Evolutionary conservation across 2,113 vertebrate genomes (phyloP), one percentile per base, ranked within the genome.

Genomic region (Bubalus kerabau): DNA sequence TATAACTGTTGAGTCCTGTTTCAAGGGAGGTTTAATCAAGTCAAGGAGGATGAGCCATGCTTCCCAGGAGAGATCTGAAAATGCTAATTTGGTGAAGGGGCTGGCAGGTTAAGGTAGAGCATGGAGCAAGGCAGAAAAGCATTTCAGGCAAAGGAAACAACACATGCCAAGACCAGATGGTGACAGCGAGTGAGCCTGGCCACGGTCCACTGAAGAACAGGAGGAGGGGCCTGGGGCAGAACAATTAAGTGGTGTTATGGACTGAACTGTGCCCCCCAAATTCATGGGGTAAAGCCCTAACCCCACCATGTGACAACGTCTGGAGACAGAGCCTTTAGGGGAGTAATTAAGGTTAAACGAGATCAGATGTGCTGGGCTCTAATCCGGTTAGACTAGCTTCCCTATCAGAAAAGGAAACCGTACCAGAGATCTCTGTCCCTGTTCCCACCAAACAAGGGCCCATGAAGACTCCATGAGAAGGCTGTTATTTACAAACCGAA

Each of bases 11-110:
- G n/a, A 80, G 23, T 91, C 43, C 62, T 88, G 23, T 74, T 94
- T 86, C 67, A 24, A 89, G 50, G n/a, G 67, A 67, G 4, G 36
- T 90, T 92, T 67, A 93, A 50, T 93, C 4, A 87, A 80, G 17
- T 67, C 21, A 40, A 36, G 67, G 24, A 81, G 43, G n/a, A 46
- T 48, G 60, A 43, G 19, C 10, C 50, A 46, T 32, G 17, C 28
- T 52, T 94, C 40, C 24, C 67, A 26, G 12, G 23, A 56, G 24
- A 52, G 11, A 82, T 48, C 19, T n/a, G 4, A 81, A 32, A 6
- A 52, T 9, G 30, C 23, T n/a, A 50, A 40, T 54, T 12, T 46
- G 57, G 17, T 54, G 36, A 62, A 62, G 28, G 10, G 6, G 8
- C 36, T 48, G 23, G 12, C n/a, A 24, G 6, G 13, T 2, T 7